Conservation (phyloP, 2,888 invertebrate genomes). For the Cotesia congregata region DNA sequence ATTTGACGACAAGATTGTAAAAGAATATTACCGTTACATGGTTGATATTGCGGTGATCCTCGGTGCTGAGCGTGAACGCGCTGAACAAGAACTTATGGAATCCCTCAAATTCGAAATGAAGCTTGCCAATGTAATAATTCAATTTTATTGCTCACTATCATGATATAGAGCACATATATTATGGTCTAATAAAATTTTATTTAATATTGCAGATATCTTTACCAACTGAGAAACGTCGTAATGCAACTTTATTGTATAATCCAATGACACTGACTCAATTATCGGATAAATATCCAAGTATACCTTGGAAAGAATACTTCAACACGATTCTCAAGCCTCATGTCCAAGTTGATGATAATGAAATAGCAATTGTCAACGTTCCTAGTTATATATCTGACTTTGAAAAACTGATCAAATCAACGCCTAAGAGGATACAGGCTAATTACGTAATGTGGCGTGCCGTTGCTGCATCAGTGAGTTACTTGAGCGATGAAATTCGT, state of each 20-base stretch:
- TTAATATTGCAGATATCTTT: constrained; percentile 47
- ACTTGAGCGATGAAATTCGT: constrained; percentile 83
- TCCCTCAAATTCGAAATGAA: constrained; percentile 88
- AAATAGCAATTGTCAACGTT: constrained; percentile 85
- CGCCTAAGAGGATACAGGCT: constrained; percentile 80
- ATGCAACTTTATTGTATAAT: constrained; percentile 89
- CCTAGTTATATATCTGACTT: constrained; percentile 83
- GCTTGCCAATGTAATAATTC: constrained; percentile 84
- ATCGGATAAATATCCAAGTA: constrained; percentile 79
- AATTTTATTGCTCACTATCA: too few relatives aligned
- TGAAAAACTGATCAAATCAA: constrained; percentile 74
- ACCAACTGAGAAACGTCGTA: constrained; percentile 88
- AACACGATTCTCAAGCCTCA: constrained; percentile 81
- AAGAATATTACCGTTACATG: constrained; percentile 86
- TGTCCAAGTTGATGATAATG: constrained; percentile 75
- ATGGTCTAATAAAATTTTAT: not conserved
- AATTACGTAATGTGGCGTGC: constrained; percentile 96
- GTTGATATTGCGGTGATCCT: constrained; percentile 86
- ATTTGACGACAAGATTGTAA: constrained; percentile 82
- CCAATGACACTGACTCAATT: constrained; percentile 85
- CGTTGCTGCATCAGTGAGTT: constrained; percentile 84
- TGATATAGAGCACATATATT: constrained; percentile 45
- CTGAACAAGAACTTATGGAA: constrained; percentile 79
- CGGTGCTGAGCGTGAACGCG: constrained; percentile 81
- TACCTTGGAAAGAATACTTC: constrained; percentile 86